Evolutionary conservation across 1,140 invertebrate genomes (phyloP), one percentile per base, ranked within the genome.

Genomic region (Psilanteris sp.): DNA sequence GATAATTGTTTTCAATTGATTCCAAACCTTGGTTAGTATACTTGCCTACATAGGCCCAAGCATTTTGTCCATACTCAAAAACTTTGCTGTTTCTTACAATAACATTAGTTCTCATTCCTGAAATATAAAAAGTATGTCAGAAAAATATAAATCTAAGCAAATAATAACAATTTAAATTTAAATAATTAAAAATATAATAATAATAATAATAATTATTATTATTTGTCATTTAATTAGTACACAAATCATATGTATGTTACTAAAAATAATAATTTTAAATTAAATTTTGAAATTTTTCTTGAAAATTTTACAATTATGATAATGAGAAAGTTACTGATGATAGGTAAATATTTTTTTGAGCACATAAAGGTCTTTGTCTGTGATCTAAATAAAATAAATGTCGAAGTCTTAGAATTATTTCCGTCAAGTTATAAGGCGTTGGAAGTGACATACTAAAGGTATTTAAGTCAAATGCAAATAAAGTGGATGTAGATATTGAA

Each of bases 1-100:
- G 93, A n/a, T 91, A 90, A 79, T 90, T 91, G 10, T 90, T 88
- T 77, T 94, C 91, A 29, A 92, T 80, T 89, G 90, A 92, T 59
- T 91, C 87, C 57, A 91, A 91, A 6, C 90, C 90, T 48, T 90
- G 87, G 1, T 90, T 89, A 1, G 89, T 90, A 16, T 91, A 90
- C 0, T 89, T 83, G 72, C 91, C 87, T 0, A 90, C 84, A 18
- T 84, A 87, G 43, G 89, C 87, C 90, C 90, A 92, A 2, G 87
- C 90, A 36, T 88, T 89, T 64, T 93, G 89, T 41, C 89, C 91
- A 68, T 92, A 90, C 31, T 90, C 90, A 43, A 91, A 78, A 6
- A 91, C 83, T 24, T 92, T 92, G 9, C 89, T 89, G 55, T 91
- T 90, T 64, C 90, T 91, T 34, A 93, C 81, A 9, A 91, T 85